phyloP scores from a whole-genome alignment of 2,113 vertebrate species.

The Phrynosoma blainvillii region DNA sequence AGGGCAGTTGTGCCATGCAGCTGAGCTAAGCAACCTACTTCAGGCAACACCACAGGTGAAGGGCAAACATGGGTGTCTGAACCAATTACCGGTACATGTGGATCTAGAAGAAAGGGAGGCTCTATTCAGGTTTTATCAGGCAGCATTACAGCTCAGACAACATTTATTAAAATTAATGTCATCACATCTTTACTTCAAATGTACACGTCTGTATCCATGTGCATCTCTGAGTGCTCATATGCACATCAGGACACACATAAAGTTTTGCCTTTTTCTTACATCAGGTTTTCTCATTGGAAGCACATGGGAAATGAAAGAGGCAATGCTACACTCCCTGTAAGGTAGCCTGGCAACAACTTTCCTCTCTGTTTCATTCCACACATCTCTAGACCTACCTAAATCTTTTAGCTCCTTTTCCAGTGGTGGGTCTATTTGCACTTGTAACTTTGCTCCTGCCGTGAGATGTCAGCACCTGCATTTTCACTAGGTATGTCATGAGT shows the following conservation, averaged over 20 bases:
- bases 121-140: background rate
- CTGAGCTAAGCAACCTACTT: background rate
- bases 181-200: background rate
- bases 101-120: background rate
- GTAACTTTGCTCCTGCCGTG: background rate
- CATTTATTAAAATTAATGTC: background rate
- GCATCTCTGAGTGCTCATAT: background rate
- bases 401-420: background rate
- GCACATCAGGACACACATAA: background rate
- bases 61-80: background rate
- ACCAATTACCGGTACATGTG: background rate
- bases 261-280: background rate
- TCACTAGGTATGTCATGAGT: background rate
- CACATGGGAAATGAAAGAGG: too few species aligned
- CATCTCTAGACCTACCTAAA: background rate
- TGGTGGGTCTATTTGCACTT: background rate
- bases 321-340: background rate
- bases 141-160: background rate
- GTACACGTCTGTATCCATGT: background rate
- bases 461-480: background rate
- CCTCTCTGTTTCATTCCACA: background rate
- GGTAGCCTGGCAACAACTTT: background rate
- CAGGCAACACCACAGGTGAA: background rate
- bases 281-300: background rate
- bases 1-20: background rate